phyloP scores from a whole-genome alignment of 2,797 vertebrate genomes.

The Alca torda region DNA sequence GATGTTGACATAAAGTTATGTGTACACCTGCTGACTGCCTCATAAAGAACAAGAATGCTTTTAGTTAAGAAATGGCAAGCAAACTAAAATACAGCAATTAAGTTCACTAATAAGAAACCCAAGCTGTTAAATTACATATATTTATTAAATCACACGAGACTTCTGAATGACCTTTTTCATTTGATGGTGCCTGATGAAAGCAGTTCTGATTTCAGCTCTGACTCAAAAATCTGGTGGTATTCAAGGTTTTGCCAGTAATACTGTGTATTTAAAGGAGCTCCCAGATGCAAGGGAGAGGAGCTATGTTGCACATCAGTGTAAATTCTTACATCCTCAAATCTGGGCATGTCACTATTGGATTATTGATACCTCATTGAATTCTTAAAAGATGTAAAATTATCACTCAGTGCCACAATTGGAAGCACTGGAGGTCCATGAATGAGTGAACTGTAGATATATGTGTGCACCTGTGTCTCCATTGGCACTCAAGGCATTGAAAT shows the following conservation, averaged over 20 bases:
- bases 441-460: neutral
- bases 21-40: slow-evolving; percentile 64
- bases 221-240: neutral
- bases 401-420: neutral
- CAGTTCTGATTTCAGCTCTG: neutral
- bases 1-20: slow-evolving; percentile 60
- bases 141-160: slow-evolving; percentile 39
- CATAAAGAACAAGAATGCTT: slow-evolving; percentile 58
- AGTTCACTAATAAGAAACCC: slow-evolving; percentile 32
- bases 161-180: slow-evolving; percentile 58
- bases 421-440: neutral
- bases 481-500: fast-evolving
- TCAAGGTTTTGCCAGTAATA: neutral
- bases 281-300: neutral
- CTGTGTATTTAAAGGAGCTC: neutral
- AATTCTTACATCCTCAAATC: neutral
- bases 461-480: neutral
- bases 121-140: slow-evolving; percentile 7
- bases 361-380: neutral
- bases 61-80: slow-evolving; percentile 42
- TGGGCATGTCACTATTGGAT: neutral
- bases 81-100: slow-evolving; percentile 34
- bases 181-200: slow-evolving; percentile 27
- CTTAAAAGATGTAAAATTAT: neutral
- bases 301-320: neutral